A percentile compares a stretch with the other conserved stretches of the same genome.
Conservation (phyloP, 2,888 invertebrate genomes). For the Platycnemis pennipes region DNA sequence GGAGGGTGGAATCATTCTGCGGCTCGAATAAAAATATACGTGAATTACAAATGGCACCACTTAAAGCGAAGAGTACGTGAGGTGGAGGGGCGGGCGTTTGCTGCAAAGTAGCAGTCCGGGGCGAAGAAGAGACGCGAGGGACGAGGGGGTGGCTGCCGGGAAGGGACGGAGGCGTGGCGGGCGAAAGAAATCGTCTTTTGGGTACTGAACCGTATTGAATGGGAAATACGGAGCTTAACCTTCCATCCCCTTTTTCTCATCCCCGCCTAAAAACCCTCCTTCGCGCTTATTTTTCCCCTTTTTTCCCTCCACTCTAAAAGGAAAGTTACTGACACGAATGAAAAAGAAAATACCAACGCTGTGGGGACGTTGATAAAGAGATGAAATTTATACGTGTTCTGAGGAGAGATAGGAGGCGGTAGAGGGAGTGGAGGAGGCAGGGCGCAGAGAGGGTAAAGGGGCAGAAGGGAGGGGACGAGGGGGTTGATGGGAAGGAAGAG, state of each 20-base stretch:
- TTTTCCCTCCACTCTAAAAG: conserved; percentile 60
- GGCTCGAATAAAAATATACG: conserved; percentile 46
- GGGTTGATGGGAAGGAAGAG: background rate
- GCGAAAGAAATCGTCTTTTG: conserved; percentile 65
- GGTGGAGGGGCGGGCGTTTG: background rate
- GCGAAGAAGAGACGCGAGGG: background rate
- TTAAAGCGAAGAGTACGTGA: background rate
- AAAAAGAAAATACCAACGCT: conserved; percentile 69
- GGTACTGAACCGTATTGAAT: conserved; percentile 68
- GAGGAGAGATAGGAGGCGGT: conserved; percentile 57
- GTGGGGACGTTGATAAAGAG: conserved; percentile 69
- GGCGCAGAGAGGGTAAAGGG: background rate
- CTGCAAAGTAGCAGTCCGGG: background rate
- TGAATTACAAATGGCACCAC: conserved; percentile 60
- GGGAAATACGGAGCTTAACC: conserved; percentile 68
- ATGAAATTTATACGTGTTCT: conserved; percentile 70
- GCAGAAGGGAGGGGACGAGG: background rate
- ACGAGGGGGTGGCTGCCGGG: background rate
- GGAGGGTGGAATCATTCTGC: conserved; percentile 27
- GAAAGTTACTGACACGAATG: conserved; percentile 68
- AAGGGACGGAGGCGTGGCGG: background rate
- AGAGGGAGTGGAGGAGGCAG: background rate
- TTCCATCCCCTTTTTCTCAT: conserved; percentile 63
- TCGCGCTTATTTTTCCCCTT: conserved; percentile 61
- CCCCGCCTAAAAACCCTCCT: conserved; percentile 65